phyloP scores from a whole-genome alignment of 1,140 invertebrate species.

The Panulirus ornatus region DNA sequence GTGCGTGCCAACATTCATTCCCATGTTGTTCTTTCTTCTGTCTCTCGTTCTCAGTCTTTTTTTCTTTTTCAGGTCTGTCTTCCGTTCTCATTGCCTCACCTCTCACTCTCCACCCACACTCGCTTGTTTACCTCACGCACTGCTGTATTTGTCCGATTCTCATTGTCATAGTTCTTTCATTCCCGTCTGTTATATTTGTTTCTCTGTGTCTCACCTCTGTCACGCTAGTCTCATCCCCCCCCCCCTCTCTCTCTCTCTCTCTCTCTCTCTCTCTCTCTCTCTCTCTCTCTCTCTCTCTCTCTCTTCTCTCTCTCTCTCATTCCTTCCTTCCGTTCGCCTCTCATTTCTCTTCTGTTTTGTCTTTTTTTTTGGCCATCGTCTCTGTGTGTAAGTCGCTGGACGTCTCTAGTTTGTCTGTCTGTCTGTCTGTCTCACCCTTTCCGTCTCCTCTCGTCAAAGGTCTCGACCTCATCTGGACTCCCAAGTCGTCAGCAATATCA shows the following conservation, averaged over 20 bases:
- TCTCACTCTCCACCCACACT: neutral
- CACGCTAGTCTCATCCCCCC: neutral
- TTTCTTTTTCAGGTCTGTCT: constrained; percentile 11
- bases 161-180: neutral
- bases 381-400: neutral
- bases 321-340: neutral
- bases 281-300: neutral
- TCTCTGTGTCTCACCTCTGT: neutral
- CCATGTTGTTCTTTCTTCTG: neutral
- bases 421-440: neutral
- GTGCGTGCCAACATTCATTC: neutral
- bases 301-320: constrained; percentile 14
- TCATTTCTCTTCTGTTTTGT: neutral
- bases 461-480: constrained; percentile 43
- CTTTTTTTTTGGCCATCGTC: neutral
- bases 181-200: neutral
- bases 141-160: neutral
- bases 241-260: neutral
- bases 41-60: neutral
- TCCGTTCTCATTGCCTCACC: neutral
- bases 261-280: neutral
- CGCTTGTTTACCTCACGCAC: neutral
- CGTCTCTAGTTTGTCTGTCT: neutral
- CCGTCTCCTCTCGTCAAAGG: neutral
- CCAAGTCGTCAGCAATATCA: constrained; percentile 61